A percentile compares a stretch with the other conserved stretches of the same genome.
These are phyloP conservation scores for Malurus splendens DNA, from an alignment of 2,797 vertebrate species.

Conservation along the genomic window DNA sequence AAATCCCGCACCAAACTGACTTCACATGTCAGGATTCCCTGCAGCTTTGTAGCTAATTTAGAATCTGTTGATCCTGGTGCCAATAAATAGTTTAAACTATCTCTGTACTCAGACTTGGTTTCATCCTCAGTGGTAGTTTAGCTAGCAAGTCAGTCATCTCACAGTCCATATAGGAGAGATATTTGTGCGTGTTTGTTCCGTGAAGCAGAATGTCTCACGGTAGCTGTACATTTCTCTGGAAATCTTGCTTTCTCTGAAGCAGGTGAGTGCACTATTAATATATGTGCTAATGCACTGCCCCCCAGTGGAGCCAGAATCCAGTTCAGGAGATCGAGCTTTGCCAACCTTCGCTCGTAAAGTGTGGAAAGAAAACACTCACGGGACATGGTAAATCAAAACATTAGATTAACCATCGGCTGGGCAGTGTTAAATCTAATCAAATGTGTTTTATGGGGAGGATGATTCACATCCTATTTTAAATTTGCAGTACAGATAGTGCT, in stretches of 20 bases:
- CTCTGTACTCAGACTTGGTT: conserved; percentile 6
- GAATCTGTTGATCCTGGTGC: conserved; percentile 57
- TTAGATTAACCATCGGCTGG: not conserved
- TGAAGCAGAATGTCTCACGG: not conserved
- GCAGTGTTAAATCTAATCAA: not conserved
- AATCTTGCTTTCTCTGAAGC: not conserved
- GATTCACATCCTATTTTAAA: not conserved
- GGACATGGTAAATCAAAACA: not conserved
- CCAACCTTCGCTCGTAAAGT: not conserved
- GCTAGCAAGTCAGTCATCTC: not conserved
- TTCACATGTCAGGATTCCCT: conserved; percentile 35
- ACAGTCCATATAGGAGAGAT: not conserved
- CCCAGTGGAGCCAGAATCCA: not conserved
- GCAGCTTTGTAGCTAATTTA: conserved; percentile 60
- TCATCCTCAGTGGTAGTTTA: not conserved
- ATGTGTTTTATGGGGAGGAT: not conserved
- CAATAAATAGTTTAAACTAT: conserved; percentile 43
- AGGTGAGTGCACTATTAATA: not conserved
- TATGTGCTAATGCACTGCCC: conserved; percentile 18
- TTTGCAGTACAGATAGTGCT: not conserved
- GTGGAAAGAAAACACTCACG: not conserved
- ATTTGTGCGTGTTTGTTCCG: not conserved
- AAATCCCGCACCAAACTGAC: not conserved
- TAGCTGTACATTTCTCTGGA: not conserved
- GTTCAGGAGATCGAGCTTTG: not conserved